These are phyloP conservation scores for Latrodectus geometricus DNA, from an alignment of 1,140 invertebrate species.

Conservation along the genomic window DNA sequence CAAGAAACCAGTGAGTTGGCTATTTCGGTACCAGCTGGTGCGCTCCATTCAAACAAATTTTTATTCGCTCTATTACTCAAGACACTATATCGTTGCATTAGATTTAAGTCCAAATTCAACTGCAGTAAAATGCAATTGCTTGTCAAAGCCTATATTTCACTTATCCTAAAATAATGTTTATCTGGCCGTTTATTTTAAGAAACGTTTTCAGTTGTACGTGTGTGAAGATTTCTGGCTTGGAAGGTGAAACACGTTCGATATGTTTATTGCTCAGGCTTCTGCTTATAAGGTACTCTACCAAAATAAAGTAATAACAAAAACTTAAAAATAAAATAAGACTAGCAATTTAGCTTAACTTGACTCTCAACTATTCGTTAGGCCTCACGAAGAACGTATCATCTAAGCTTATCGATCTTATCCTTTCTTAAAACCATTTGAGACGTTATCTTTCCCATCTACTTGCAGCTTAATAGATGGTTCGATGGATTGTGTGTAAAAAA, in stretches of 20 bases:
- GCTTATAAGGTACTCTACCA: too few species aligned
- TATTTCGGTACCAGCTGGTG: neutral
- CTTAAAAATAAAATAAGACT: too few species aligned
- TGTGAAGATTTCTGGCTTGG: neutral
- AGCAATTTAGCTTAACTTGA: too few species aligned
- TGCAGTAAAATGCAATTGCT: neutral
- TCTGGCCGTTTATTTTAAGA: neutral
- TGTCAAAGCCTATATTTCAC: neutral
- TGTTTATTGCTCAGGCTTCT: constrained; percentile 11
- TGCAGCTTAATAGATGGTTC: too few species aligned
- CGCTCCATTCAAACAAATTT: neutral
- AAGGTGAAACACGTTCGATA: constrained; percentile 3
- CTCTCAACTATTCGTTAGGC: too few species aligned
- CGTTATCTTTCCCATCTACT: too few species aligned
- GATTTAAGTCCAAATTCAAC: neutral
- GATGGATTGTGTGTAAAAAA: too few species aligned
- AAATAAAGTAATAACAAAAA: too few species aligned
- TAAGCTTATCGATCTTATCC: too few species aligned
- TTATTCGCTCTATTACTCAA: neutral
- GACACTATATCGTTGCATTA: neutral
- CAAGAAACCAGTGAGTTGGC: neutral
- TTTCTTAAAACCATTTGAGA: too few species aligned
- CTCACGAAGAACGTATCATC: too few species aligned
- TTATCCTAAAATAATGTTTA: constrained; percentile 3
- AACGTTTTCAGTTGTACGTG: neutral